Evolutionary conservation across 2,797 vertebrate genomes (phyloP), one percentile per base, ranked within the genome.

Genomic region (Amazona ochrocephala): DNA sequence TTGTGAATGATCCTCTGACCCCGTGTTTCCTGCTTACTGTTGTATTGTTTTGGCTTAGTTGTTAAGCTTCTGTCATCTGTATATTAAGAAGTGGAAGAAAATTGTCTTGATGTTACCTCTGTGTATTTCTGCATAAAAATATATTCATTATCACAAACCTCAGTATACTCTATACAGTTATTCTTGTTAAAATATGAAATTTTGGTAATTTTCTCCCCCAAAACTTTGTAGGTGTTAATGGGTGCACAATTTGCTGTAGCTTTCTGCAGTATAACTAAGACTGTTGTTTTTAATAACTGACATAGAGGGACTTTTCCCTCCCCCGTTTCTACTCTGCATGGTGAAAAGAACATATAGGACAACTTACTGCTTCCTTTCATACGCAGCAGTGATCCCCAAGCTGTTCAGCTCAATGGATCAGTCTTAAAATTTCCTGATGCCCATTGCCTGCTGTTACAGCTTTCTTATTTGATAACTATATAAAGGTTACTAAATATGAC

Each of bases 81-180:
- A 45, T 64, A 78, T 42, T 74, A 78, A 87, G 65, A 89, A 94
- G 34, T 71, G 34, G 41, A 82, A 86, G 34, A 73, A 94, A 84
- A 78, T 51, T 66, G 60, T 86, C 87, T 88, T 73, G 42, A 50
- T 91, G 73, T 91, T 86, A 78, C 64, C 74, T 93, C 71, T 81
- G 13, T 96, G 58, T 78, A 58, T 82, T 96, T 90, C 75, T 93
- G 70, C 80, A 70, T 81, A 81, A 85, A 94, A 87, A 94, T 88
- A 76, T 54, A 91, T 54, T 88, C 13, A 88, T 61, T 34, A 53
- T 91, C 47, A 75, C n/a, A 94, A 84, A 87, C 16, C 14, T 54
- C 76, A 86, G 62, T 73, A 90, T 79, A 78, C 19, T 90, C 62
- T 70, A 76, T 84, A 71, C 24, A 76, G n/a, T 79, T 91, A 82